phyloP scores from a whole-genome alignment of 2,797 vertebrate species.

The Tenualosa ilisha region DNA sequence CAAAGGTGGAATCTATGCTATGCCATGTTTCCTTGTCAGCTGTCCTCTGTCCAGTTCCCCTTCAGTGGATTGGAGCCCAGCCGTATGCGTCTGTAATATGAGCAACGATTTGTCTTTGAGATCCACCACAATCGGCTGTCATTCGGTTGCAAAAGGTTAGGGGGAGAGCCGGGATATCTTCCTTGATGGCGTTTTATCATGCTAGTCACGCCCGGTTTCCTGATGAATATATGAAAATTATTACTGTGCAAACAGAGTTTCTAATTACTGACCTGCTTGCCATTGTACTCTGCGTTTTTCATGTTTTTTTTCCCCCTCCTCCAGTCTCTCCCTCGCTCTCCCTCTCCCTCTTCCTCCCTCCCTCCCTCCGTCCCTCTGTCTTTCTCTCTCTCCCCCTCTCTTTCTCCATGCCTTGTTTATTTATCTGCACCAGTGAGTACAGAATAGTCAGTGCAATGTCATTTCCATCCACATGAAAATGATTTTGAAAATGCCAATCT shows the following conservation, averaged over 20 bases:
- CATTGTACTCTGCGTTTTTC: constrained; percentile 83
- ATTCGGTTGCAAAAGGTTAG: constrained; percentile 78
- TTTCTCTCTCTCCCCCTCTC: constrained; percentile 54
- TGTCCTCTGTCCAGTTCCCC: constrained; percentile 43
- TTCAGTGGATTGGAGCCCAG: constrained; percentile 43
- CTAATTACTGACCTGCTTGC: constrained; percentile 89
- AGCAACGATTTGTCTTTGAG: constrained; percentile 64
- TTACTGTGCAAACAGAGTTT: constrained; percentile 90
- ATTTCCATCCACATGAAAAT: constrained; percentile 84
- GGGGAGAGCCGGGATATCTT: constrained; percentile 77
- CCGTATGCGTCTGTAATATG: constrained; percentile 59
- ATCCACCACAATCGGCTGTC: constrained; percentile 70
- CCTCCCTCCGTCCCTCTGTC: constrained; percentile 42
- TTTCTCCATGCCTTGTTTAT: constrained; percentile 83
- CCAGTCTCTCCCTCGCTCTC: constrained; percentile 44
- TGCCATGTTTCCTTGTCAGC: constrained; percentile 55
- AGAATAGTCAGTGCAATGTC: constrained; percentile 83
- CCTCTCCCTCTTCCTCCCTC: constrained; percentile 41
- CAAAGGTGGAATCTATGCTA: constrained; percentile 45
- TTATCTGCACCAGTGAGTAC: constrained; percentile 86
- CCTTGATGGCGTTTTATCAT: constrained; percentile 86
- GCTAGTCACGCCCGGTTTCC: constrained; percentile 79
- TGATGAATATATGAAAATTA: constrained; percentile 91
- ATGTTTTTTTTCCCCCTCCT: constrained; percentile 51
- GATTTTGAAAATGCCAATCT: constrained; percentile 85